Base-by-base conservation (phyloP, 2,888 invertebrate genomes). In the Synergus japonicus region DNA sequence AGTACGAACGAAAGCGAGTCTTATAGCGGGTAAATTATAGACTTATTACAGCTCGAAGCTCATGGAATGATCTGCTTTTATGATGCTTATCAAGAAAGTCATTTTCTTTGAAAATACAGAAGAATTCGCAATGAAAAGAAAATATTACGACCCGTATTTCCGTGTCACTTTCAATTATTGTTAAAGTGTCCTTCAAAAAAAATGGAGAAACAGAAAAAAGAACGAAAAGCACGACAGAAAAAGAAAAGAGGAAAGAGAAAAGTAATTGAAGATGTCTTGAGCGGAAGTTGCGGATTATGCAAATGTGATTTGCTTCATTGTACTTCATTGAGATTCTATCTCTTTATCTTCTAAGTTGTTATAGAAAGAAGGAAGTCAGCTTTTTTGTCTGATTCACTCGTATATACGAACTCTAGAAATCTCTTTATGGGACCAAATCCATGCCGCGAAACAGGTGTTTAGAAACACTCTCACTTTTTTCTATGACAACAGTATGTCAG, bases 401-500 rank as follows among this genome's bases (percentile, higher is more conserved):
- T 29, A 12, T 60, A 60, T 60, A 60, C 12, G 9, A 60, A 49
- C 49, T 3, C 29, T 69, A 69, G 69, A 49, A 69, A 69, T 69
- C 22, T 46, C 22, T 46, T 67, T 22, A 67, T 67, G 22, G 46
- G 18, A 13, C 4, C n/a, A 44, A 13, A 67, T 29, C 44, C 2
- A 5, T 10, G 29, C 3, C 0, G 29, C 2, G 67, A 4, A 0
- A 12, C 60, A 60, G 49, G 37, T 73, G 7, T 54, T 49, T 37
- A 15, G 1, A 54, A 54, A 73, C 49, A 54, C 73, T 73, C n/a
- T 73, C n/a, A 73, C 41, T 73, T 73, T 73, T 54, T 73, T 69
- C 44, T 73, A 22, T 9, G 22, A 44, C 10, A 67, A 22, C 7
- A 66, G 41, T 41, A 15, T n/a, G 4, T 46, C 67, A 22, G 22